phyloP scores from a whole-genome alignment of 2,888 invertebrate genomes.

The Nudaria mundana region DNA sequence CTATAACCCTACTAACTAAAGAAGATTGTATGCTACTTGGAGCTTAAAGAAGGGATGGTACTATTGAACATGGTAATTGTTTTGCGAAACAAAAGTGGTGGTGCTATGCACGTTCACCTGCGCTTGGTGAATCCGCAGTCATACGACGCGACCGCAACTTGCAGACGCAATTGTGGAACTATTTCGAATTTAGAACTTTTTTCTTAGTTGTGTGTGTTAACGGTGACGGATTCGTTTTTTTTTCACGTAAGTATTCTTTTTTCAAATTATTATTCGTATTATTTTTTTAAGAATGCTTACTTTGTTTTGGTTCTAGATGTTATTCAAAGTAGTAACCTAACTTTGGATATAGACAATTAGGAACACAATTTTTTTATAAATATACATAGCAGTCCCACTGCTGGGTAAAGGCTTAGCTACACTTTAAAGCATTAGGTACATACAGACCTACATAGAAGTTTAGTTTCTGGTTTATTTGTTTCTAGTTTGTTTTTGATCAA shows the following conservation, averaged over 20 bases:
- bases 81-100: conserved; percentile 71
- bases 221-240: conserved; percentile 40
- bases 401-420: too few relatives aligned
- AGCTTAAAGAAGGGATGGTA: conserved; percentile 43
- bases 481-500: too few relatives aligned
- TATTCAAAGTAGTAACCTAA: too few relatives aligned
- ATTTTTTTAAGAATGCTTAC: too few relatives aligned
- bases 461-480: too few relatives aligned
- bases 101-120: conserved; percentile 71
- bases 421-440: too few relatives aligned
- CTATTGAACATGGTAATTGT: conserved; percentile 46
- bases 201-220: conserved; percentile 55
- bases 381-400: too few relatives aligned
- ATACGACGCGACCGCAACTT: conserved; percentile 47
- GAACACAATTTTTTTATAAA: too few relatives aligned
- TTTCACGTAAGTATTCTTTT: conserved; percentile 31
- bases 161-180: conserved; percentile 46
- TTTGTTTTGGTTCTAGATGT: too few relatives aligned
- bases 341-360: too few relatives aligned
- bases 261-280: not conserved
- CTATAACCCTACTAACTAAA: conserved; percentile 57
- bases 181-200: conserved; percentile 38
- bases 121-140: conserved; percentile 66
- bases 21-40: conserved; percentile 42
- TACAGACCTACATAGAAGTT: too few relatives aligned